These are phyloP conservation scores for Leptocoma aspasia DNA, from an alignment of 2,113 vertebrate genomes.

Conservation along the genomic window DNA sequence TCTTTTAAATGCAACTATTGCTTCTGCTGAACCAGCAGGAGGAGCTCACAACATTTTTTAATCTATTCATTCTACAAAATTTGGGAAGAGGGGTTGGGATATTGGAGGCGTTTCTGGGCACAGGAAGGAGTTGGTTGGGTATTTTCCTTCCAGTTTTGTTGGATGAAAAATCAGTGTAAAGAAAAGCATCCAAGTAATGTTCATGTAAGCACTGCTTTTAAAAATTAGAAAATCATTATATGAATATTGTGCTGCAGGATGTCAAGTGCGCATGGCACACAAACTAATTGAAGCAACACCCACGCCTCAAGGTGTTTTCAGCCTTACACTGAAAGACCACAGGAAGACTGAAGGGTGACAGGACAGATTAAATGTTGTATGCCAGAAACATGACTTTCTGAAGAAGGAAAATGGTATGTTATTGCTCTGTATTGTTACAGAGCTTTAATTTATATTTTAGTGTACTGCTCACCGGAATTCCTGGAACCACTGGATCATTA, in stretches of 20 bases:
- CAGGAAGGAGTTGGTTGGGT: not conserved
- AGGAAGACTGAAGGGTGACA: not conserved
- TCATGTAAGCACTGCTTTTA: not conserved
- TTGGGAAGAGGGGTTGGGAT: not conserved
- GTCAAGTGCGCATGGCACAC: not conserved
- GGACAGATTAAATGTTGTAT: not conserved
- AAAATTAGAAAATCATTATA: not conserved
- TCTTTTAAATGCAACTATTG: not conserved
- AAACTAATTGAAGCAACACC: not conserved
- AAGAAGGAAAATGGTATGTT: not conserved
- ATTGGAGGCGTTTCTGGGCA: not conserved
- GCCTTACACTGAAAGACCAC: not conserved
- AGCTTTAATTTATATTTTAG: not conserved
- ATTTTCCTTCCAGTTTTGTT: not conserved
- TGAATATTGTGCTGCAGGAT: not conserved
- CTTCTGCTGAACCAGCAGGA: conserved; percentile 43
- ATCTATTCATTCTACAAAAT: conserved; percentile 9
- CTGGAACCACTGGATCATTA: not conserved
- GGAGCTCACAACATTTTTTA: conserved; percentile 47
- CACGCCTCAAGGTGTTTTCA: not conserved
- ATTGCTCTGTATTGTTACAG: not conserved
- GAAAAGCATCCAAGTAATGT: not conserved
- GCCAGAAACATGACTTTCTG: not conserved
- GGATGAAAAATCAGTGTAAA: not conserved
- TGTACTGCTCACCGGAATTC: not conserved